Evolutionary conservation across 2,113 vertebrate genomes (phyloP).

Genomic region (Columba janthina): DNA sequence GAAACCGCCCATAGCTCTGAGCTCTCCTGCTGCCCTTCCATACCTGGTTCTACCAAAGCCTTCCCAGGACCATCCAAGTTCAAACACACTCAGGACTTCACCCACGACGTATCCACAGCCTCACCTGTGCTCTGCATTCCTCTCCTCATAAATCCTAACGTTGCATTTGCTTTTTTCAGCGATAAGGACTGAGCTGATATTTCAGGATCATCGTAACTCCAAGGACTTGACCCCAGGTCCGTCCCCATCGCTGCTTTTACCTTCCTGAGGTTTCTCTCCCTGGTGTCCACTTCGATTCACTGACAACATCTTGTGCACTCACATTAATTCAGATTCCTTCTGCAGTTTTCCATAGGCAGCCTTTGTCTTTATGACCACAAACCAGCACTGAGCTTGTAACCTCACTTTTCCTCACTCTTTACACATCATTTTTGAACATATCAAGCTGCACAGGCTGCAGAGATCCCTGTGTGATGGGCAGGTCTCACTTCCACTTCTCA

Average conservation of each 20-base stretch:
- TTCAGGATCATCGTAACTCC: not conserved
- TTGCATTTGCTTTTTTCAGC: not conserved
- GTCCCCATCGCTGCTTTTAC: not conserved
- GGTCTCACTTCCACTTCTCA: not conserved
- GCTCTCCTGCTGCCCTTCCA: not conserved
- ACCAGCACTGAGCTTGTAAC: not conserved
- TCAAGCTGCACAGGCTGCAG: not conserved
- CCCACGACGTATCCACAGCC: not conserved
- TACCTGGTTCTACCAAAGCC: accelerated
- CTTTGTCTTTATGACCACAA: not conserved
- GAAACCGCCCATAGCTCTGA: not conserved
- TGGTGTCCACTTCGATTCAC: not conserved
- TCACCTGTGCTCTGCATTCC: not conserved
- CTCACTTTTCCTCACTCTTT: accelerated
- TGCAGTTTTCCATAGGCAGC: not conserved
- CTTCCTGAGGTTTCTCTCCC: not conserved
- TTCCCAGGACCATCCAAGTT: not conserved
- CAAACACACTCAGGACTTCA: not conserved
- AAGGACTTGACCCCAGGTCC: not conserved
- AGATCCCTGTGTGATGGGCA: accelerated
- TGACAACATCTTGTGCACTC: not conserved
- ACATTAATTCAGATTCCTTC: not conserved
- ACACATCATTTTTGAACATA: not conserved
- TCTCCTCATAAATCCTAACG: not conserved
- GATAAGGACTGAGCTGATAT: not conserved